A percentile compares a stretch with the other conserved stretches of the same genome.
phyloP scores from a whole-genome alignment of 2,888 invertebrate genomes.

The Dyspetes luteomarginatus region DNA sequence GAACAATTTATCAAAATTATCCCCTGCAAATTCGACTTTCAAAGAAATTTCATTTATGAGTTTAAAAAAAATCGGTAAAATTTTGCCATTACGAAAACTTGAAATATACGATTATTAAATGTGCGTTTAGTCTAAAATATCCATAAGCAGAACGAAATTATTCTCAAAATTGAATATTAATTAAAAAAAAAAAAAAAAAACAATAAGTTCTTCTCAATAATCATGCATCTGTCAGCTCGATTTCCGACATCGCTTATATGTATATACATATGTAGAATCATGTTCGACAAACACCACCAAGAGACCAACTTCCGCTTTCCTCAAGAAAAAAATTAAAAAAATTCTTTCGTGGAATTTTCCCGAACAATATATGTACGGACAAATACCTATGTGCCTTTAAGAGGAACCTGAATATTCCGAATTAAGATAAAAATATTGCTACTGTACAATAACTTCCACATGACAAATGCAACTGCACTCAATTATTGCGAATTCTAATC shows the following conservation, averaged over 20 bases:
- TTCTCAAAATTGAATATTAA: neutral
- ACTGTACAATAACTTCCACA: neutral
- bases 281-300: conserved; percentile 24
- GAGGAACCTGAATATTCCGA: neutral
- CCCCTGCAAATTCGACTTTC: too few species aligned
- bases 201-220: neutral
- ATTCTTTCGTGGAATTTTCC: neutral
- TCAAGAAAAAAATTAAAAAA: neutral
- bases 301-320: conserved; percentile 59
- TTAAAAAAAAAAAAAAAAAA: neutral
- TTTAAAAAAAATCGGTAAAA: too few species aligned
- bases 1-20: too few species aligned
- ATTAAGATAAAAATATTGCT: neutral
- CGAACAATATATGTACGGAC: neutral
- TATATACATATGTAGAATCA: neutral
- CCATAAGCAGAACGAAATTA: too few species aligned
- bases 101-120: too few species aligned
- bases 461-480: neutral
- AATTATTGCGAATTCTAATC: neutral
- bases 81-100: too few species aligned
- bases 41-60: too few species aligned
- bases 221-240: neutral
- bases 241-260: neutral
- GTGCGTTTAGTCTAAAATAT: too few species aligned
- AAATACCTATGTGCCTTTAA: neutral